phyloP scores from a whole-genome alignment of 2,888 invertebrate genomes.

The Scaptomyza cyrtandrae region DNA sequence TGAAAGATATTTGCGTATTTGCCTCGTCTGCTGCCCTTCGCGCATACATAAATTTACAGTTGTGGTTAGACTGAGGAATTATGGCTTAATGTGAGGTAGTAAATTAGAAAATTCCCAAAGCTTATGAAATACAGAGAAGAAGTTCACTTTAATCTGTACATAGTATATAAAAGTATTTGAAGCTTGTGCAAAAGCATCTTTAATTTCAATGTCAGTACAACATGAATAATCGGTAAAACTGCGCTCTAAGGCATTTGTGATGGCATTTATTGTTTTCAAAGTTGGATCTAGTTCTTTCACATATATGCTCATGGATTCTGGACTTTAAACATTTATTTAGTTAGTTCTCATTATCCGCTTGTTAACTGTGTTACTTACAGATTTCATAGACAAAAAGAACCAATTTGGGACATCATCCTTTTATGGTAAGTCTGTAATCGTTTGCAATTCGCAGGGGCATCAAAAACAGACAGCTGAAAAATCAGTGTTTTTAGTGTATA shows the following conservation, averaged over 20 bases:
- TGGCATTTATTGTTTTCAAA: not conserved
- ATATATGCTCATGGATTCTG: too few species aligned
- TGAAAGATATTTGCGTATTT: slow-evolving; percentile 27
- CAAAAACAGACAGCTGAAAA: not conserved
- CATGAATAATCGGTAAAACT: slow-evolving; percentile 13
- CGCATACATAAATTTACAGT: slow-evolving; percentile 31
- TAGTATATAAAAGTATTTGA: slow-evolving; percentile 1
- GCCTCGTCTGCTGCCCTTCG: not conserved
- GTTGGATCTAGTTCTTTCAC: too few species aligned
- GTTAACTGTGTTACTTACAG: slow-evolving; percentile 11
- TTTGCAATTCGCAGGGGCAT: not conserved
- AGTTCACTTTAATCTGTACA: not conserved
- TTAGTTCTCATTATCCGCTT: too few species aligned
- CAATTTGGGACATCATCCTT: slow-evolving; percentile 20
- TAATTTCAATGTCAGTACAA: slow-evolving; percentile 7
- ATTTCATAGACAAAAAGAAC: not conserved
- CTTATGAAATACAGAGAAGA: not conserved
- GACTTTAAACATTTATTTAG: too few species aligned
- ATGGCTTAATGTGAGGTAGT: slow-evolving; percentile 3
- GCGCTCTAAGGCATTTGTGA: slow-evolving; percentile 7
- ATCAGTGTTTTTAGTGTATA: too few species aligned
- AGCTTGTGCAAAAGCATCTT: slow-evolving; percentile 8
- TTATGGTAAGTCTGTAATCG: not conserved
- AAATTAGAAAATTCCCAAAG: slow-evolving; percentile 19
- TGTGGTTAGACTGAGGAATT: slow-evolving; percentile 20